Evolutionary conservation across 2,113 vertebrate genomes (phyloP), one percentile per base, ranked within the genome.

Genomic region (Pluvianellus socialis): DNA sequence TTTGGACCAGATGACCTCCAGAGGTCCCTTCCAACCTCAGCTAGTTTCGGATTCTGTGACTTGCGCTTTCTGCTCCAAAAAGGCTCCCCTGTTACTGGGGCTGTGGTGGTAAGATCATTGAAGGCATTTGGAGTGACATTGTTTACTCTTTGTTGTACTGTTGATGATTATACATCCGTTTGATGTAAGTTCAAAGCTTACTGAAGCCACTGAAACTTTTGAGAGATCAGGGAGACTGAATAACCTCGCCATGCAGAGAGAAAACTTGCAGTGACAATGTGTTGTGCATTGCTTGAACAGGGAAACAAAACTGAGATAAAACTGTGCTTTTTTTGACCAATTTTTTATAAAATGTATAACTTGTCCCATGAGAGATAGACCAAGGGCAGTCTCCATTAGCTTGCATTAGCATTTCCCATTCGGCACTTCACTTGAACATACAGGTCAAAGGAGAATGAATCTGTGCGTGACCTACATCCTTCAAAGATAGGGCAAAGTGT

Each of bases 351-450:
- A 82, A 70, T 76, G 8, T 62, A 3, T 63, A 44, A 76, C 23
- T 71, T 75, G 10, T 70, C 49, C 58, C n/a, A 7, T 59, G 50
- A 90, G 94, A 86, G 62, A 55, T 4, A 75, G 72, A 91, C 49
- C 76, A 91, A 95, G 86, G 97, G 33, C 92, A 84, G 3, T 85
- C 65, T 86, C 83, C 77, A 91, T 96, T 92, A 96, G 73, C 66
- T 89, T 84, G 44, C 88, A 75, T 96, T 94, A 90, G 50, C 55
- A 27, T 85, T 92, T 95, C 20, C 38, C 53, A 52, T 82, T 94
- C 92, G 85, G 53, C 70, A 5, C 18, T 73, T 92, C 63, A 55
- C 70, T 85, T 8, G 7, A 82, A 56, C 74, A 52, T 28, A 23
- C 40, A 76, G 89, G 93, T 96, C 94, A 96, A 79, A 94, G 89